Base-by-base conservation (phyloP, 2,888 invertebrate species). In the Netelia virgata region DNA sequence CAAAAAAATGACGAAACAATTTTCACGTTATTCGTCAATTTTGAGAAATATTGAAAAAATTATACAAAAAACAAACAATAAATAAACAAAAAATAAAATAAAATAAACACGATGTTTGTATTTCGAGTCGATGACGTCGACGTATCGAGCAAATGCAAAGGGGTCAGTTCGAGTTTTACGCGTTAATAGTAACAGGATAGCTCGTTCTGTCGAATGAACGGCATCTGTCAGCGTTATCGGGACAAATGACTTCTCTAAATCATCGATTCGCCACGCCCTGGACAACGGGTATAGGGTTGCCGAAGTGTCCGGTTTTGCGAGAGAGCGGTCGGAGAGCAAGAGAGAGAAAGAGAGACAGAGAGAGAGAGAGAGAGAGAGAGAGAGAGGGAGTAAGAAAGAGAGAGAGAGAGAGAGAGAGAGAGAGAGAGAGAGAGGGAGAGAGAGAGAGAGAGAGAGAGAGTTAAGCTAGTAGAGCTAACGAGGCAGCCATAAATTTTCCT, bases 221-320 rank as follows among this genome's bases (percentile, higher is more conserved):
- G 90, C 92, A 92, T 92, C 91, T 92, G 92, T 93, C 92, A 89
- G 89, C 82, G 89, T 91, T 91, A 92, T 92, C 92, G 92, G 91
- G 89, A 91, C 92, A 92, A 93, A 92, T 92, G 92, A 91, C 91
- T 91, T 90, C 87, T 88, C 88, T 92, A 92, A 93, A 92, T 92
- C 92, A 92, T 88, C 87, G 89, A 92, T 92, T 89, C 88, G 91
- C 91, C 92, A 93, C 93, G 93, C 93, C 93, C 91, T 92, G 92
- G 92, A 91, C 93, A 90, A 85, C 86, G 88, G 73, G 90, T 90
- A 92, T 93, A 92, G 91, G 91, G 92, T 93, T 92, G 90, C 91
- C 88, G 81, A 75, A 90, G 91, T 91, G 91, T 92, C 91, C 91
- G 90, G 89, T 90, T 77, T 69, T 18, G 53, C n/a, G 36, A 63